Base-by-base conservation (phyloP, 2,888 invertebrate genomes). In the Spilosoma lubricipeda region DNA sequence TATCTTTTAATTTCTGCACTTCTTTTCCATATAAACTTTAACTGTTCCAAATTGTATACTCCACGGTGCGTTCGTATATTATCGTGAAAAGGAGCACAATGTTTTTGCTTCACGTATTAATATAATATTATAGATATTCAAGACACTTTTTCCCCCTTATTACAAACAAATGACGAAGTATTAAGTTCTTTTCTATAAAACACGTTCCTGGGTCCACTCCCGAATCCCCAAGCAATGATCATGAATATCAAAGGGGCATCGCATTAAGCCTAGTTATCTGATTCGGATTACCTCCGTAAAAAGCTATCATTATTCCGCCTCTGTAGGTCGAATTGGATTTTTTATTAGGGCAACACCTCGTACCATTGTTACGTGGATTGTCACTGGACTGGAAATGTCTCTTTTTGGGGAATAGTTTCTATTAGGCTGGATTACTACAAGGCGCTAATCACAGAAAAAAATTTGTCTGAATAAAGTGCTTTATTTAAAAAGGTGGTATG, bases 231-330 rank as follows among this genome's bases (percentile, higher is more conserved):
- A 90, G 89, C 90, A 90, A 87, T 89, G 83, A 86, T 90, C 93
- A 94, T 95, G 94, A 94, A 95, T 94, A 94, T 93, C 93, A 92
- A 94, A 94, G 92, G 89, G 85, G 90, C 91, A 92, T 93, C 91
- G 88, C 89, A 91, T 92, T 90, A 80, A 80, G 87, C 83, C 82
- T 80, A 87, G 89, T 88, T 93, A 94, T 95, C 94, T 93, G 94
- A 95, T 94, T 93, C 90, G 93, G 93, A 94, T 95, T 95, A 94
- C 86, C 82, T 90, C 91, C 88, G 93, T 94, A 95, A 95, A 95
- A 95, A 94, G 93, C 93, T 87, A 91, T 94, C 89, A 94, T 95
- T 95, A 95, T 95, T 95, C 93, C 94, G 93, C 93, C 91, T 93
- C 90, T 84, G 86, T 91, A 89, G 87, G 71, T 78, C 76, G 88